A percentile compares a stretch with the other conserved stretches of the same genome.
phyloP scores from a whole-genome alignment of 1,140 invertebrate genomes.

The Trinorchestia longiramus region DNA sequence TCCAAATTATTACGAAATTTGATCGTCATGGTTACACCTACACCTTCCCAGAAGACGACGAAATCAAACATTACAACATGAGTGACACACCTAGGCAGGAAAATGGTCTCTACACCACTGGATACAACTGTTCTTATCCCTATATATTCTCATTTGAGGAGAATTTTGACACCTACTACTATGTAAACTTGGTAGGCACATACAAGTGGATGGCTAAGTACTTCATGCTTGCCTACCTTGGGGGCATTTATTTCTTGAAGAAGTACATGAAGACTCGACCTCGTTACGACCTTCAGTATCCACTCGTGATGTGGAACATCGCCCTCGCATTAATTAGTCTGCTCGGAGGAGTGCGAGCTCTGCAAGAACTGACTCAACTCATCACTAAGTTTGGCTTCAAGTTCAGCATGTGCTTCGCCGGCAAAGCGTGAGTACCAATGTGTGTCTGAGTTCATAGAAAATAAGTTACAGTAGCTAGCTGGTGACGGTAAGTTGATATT shows the following conservation, averaged over 20 bases:
- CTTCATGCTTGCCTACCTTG: conserved; percentile 43
- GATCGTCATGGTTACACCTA: conserved; percentile 42
- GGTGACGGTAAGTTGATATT: not conserved
- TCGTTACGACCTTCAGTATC: not conserved
- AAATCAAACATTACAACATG: conserved; percentile 44
- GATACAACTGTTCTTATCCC: conserved; percentile 37
- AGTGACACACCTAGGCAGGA: conserved; percentile 33
- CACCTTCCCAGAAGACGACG: conserved; percentile 40
- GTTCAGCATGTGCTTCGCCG: conserved; percentile 53
- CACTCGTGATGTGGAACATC: conserved; percentile 29
- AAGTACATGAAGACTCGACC: conserved; percentile 49
- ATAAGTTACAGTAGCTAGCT: not conserved
- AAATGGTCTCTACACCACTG: conserved; percentile 34
- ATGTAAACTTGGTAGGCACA: conserved; percentile 26
- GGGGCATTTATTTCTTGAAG: conserved; percentile 45
- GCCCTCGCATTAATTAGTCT: not conserved
- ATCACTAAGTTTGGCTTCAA: conserved; percentile 13
- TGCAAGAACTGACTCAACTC: conserved; percentile 41
- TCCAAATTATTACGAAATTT: conserved; percentile 39
- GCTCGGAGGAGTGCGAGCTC: not conserved
- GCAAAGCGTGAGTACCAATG: conserved; percentile 41
- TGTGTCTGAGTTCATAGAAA: not conserved
- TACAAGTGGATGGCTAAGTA: conserved; percentile 50
- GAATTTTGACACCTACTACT: conserved; percentile 41
- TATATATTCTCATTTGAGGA: conserved; percentile 49